Evolutionary conservation across 2,888 invertebrate species (phyloP).

Genomic region (Schrankia costaestrigalis): DNA sequence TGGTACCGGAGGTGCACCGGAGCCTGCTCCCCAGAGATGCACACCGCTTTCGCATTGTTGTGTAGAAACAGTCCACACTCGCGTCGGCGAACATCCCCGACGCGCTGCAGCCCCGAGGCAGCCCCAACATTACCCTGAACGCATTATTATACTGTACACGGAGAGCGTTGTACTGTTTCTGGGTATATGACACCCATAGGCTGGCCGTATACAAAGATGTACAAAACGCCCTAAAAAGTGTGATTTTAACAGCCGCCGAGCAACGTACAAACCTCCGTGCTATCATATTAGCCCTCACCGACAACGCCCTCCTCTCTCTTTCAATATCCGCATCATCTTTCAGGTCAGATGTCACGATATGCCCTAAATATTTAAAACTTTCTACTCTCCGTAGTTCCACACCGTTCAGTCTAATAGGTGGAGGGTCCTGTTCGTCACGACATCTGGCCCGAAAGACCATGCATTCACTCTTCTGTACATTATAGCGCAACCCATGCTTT

Average conservation of each 20-base stretch:
- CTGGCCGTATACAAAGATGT: neutral
- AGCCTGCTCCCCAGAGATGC: neutral
- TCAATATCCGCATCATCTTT: constrained; percentile 6
- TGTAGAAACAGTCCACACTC: neutral
- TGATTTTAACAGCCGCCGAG: neutral
- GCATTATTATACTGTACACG: too few relatives aligned
- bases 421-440: neutral
- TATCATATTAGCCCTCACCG: neutral
- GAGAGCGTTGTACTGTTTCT: too few relatives aligned
- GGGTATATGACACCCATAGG: neutral
- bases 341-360: constrained; percentile 9
- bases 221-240: constrained; percentile 1
- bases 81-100: constrained; percentile 1
- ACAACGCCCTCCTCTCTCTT: neutral
- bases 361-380: constrained; percentile 14
- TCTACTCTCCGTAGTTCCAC: neutral
- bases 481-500: neutral
- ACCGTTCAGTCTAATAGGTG: constrained; percentile 1
- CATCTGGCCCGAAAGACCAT: neutral
- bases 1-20: neutral
- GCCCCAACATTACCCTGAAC: constrained; percentile 3
- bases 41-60: neutral
- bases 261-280: neutral
- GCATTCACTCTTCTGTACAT: constrained; percentile 1
- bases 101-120: constrained; percentile 1